Evolutionary conservation across 2,888 invertebrate genomes (phyloP).

Genomic region (Trachelus stipa): DNA sequence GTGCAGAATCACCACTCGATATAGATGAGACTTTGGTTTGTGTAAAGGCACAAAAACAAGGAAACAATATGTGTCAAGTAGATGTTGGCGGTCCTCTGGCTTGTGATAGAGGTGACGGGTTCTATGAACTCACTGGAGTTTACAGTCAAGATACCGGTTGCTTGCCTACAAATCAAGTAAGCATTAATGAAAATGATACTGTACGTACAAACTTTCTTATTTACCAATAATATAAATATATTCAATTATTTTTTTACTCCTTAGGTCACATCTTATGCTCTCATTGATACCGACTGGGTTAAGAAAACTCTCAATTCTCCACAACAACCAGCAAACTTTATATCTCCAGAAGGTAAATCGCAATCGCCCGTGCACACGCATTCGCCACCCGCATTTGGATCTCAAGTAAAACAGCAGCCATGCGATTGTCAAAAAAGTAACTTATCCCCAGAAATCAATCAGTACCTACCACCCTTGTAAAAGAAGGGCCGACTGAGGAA

Average conservation of each 20-base stretch:
- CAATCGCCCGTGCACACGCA: slow-evolving; percentile 19
- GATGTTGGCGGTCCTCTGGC: slow-evolving; percentile 86
- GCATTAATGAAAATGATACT: not conserved
- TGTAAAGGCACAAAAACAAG: slow-evolving; percentile 72
- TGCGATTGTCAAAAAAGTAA: slow-evolving; percentile 53
- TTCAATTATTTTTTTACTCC: slow-evolving; percentile 12
- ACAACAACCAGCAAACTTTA: slow-evolving; percentile 11
- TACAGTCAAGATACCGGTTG: slow-evolving; percentile 83
- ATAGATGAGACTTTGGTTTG: slow-evolving; percentile 78
- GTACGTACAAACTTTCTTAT: not conserved
- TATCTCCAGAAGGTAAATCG: slow-evolving; percentile 8
- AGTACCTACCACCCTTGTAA: slow-evolving; percentile 42
- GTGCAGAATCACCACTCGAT: slow-evolving; percentile 71
- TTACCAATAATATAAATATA: not conserved
- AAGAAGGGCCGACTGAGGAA: slow-evolving; percentile 22
- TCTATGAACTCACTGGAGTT: slow-evolving; percentile 78
- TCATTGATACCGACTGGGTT: slow-evolving; percentile 54
- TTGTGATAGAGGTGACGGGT: slow-evolving; percentile 78
- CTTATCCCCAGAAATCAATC: slow-evolving; percentile 36
- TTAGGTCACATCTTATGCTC: slow-evolving; percentile 57
- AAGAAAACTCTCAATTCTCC: slow-evolving; percentile 35
- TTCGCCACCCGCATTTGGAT: not conserved
- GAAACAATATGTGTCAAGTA: slow-evolving; percentile 82
- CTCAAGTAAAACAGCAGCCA: slow-evolving; percentile 9
- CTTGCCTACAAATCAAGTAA: slow-evolving; percentile 63